Base-by-base conservation (phyloP, 1,140 invertebrate genomes). In the Paralvinella palmiformis region DNA sequence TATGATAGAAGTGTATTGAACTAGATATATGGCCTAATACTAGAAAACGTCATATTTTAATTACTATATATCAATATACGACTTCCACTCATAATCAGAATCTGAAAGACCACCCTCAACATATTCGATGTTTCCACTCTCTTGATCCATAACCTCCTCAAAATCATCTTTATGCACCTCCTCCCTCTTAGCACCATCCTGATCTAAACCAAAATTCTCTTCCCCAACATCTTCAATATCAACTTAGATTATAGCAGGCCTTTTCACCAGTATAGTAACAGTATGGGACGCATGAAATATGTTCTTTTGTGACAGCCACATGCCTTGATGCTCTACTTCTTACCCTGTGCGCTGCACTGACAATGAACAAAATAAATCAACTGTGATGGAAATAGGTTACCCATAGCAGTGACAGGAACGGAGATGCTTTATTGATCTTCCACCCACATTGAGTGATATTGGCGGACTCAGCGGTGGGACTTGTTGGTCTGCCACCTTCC, bases 251-350 rank as follows among this genome's bases (percentile, higher is more conserved):
- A 27, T 10, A 22, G 3, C 53, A 22, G 20, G n/a, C n/a, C 22
- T 24, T 2, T 4, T 56, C n/a, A 56, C 29, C 29, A 56, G n/a
- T 22, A 27, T 27, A 56, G 53, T 20, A 22, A 27, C 53, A 56
- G 31, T 56, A 56, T 56, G 20, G 29, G 17, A 27, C 29, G 31
- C 20, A 56, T 4, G 53, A 56, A 56, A 56, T n/a, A 56, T 4
- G 20, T 56, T 56, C 3, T 56, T n/a, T 56, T 27, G 53, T 56
- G 53, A 31, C 53, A 56, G 5, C 53, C 53, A 56, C 53, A 56
- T 2, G 31, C 31, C 53, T 2, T 27, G 2, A 31, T 56, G 15
- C 31, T 56, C 17, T 27, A 56, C 2, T 56, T 56, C 31, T 56
- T 56, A 31, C 53, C 53, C 31, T 56, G 2, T 56, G 20, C 53